Conservation (phyloP, 2,888 invertebrate species). For the Sesamia inferens region DNA sequence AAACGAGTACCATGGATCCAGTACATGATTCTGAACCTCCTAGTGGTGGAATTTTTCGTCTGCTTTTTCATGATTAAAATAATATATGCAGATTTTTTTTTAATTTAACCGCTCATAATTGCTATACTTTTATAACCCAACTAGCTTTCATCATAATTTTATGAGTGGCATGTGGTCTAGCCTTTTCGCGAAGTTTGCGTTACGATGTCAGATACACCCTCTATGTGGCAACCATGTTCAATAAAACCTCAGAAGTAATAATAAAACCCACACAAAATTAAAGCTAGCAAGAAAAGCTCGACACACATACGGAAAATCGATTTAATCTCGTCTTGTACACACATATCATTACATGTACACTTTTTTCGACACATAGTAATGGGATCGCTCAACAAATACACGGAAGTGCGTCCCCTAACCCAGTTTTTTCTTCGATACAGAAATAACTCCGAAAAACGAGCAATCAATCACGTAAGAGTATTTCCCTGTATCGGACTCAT, state of each 20-base stretch:
- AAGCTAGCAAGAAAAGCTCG: background rate
- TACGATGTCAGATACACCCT: too few relatives aligned
- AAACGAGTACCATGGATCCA: too few relatives aligned
- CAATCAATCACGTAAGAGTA: slow-evolving; percentile 70
- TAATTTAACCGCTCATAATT: too few relatives aligned
- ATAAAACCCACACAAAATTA: background rate
- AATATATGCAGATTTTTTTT: too few relatives aligned
- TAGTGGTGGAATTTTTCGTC: too few relatives aligned
- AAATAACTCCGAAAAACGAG: slow-evolving; percentile 59
- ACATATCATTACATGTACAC: slow-evolving; percentile 49
- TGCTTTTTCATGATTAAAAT: too few relatives aligned
- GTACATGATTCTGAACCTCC: too few relatives aligned
- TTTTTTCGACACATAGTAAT: slow-evolving; percentile 59
- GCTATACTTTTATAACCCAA: too few relatives aligned
- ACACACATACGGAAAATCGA: slow-evolving; percentile 21
- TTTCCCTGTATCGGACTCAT: slow-evolving; percentile 68
- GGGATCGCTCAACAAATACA: slow-evolving; percentile 55
- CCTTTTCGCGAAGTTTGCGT: too few relatives aligned
- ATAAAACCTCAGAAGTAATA: background rate
- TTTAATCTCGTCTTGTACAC: slow-evolving; percentile 29
- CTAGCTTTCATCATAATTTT: too few relatives aligned
- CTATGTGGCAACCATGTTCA: background rate
- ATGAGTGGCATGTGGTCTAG: too few relatives aligned
- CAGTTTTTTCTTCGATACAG: slow-evolving; percentile 56
- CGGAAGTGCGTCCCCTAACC: slow-evolving; percentile 55